Percentiles rank a stretch among this genome's conserved stretches.
Conservation (phyloP, 2,113 vertebrate species). For the Laticauda laticaudata region DNA sequence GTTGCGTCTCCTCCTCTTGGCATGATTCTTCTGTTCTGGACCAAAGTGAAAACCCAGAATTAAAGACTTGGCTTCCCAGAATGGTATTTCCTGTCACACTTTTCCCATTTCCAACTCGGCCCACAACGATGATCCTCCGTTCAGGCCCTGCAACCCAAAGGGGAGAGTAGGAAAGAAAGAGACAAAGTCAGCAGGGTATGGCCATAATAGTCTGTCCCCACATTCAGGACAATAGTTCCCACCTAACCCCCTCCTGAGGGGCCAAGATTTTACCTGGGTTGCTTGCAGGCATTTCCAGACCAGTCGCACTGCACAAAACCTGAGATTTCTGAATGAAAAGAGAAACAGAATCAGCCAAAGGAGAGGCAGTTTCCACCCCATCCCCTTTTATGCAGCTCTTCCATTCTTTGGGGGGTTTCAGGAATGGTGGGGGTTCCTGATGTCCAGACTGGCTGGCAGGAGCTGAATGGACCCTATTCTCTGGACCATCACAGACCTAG, state of each 20-base stretch:
- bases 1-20: conserved; percentile 29
- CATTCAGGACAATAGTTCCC: not conserved
- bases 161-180: not conserved
- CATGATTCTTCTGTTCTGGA: not conserved
- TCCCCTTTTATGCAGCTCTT: too few species aligned
- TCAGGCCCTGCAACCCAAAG: not conserved
- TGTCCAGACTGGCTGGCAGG: too few species aligned
- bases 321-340: not conserved
- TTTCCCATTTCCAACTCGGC: not conserved
- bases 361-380: not conserved
- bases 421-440: too few species aligned
- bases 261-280: not conserved
- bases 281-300: not conserved
- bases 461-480: too few species aligned
- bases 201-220: not conserved
- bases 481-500: too few species aligned
- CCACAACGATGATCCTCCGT: not conserved
- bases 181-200: not conserved
- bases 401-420: too few species aligned
- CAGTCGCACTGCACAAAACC: not conserved
- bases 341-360: too few species aligned
- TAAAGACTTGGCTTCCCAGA: conserved; percentile 13
- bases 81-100: conserved; percentile 49
- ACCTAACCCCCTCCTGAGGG: not conserved
- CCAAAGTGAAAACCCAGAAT: not conserved